phyloP scores from a whole-genome alignment of 2,888 invertebrate species.

The Himalopsyche kuldschensis region DNA sequence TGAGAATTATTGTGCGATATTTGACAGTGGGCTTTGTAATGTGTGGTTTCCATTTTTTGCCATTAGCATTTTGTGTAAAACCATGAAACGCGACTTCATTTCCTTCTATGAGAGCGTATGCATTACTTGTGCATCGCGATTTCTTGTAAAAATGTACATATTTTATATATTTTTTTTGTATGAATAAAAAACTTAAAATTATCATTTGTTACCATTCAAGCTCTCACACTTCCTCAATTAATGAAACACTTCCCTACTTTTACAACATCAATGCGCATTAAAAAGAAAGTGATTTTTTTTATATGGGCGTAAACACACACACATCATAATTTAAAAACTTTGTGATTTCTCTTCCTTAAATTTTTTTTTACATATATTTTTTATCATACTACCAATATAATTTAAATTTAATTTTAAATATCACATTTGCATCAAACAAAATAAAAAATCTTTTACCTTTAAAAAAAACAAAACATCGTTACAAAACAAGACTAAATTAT shows the following conservation, averaged over 20 bases:
- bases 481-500: too few relatives aligned
- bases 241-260: neutral
- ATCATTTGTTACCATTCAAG: neutral
- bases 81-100: neutral
- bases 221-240: neutral
- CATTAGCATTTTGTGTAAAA: neutral
- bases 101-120: neutral
- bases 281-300: neutral
- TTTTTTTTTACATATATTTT: too few relatives aligned
- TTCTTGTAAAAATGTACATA: conserved; percentile 32
- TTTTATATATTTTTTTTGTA: conserved; percentile 15
- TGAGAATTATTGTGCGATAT: neutral
- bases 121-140: neutral
- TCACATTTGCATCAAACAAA: too few relatives aligned
- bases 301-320: too few relatives aligned
- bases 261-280: neutral
- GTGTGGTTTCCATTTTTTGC: neutral
- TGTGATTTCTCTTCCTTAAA: too few relatives aligned
- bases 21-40: neutral
- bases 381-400: too few relatives aligned
- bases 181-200: neutral
- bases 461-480: too few relatives aligned
- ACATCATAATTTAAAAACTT: too few relatives aligned
- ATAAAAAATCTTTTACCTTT: too few relatives aligned
- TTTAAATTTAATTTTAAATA: too few relatives aligned